Evolutionary conservation across 2,113 vertebrate genomes (phyloP).

Genomic region (Lucifuga dentata): DNA sequence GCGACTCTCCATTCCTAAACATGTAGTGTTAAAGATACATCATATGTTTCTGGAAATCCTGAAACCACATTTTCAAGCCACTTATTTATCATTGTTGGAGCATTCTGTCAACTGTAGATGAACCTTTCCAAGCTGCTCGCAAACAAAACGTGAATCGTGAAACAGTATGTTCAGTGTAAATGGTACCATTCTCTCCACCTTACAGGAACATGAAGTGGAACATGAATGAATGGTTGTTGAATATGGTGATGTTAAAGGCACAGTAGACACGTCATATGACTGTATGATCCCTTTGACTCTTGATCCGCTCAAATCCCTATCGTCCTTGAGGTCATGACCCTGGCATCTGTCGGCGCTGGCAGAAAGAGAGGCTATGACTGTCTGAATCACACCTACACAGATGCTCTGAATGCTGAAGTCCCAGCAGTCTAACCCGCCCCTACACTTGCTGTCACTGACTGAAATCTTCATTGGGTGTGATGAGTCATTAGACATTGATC

Average conservation of each 20-base stretch:
- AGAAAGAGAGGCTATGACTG: slow-evolving; percentile 33
- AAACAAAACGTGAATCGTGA: no score
- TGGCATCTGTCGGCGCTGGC: slow-evolving; percentile 62
- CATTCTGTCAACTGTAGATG: background rate
- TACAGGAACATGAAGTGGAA: slow-evolving; percentile 4
- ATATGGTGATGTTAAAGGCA: slow-evolving; percentile 15
- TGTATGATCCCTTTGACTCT: slow-evolving; percentile 63
- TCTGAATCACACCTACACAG: slow-evolving; percentile 68
- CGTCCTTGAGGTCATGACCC: slow-evolving; percentile 55
- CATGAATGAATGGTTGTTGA: slow-evolving; percentile 27
- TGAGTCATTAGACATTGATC: slow-evolving; percentile 59
- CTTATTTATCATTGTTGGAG: background rate
- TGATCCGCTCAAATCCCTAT: slow-evolving; percentile 59
- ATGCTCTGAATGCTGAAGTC: slow-evolving; percentile 57
- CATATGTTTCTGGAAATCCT: no score
- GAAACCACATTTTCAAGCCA: no score
- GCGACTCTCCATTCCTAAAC: no score
- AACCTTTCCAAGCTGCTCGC: no score
- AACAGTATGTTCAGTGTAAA: no score
- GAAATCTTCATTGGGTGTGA: slow-evolving; percentile 39
- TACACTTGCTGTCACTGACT: slow-evolving; percentile 19
- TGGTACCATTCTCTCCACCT: background rate
- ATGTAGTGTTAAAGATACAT: no score
- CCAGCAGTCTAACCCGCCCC: slow-evolving; percentile 32
- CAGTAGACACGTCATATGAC: slow-evolving; percentile 52